A percentile compares a stretch with the other conserved stretches of the same genome.
Conservation (phyloP, 2,113 vertebrate species). For the Brachirus orientalis region DNA sequence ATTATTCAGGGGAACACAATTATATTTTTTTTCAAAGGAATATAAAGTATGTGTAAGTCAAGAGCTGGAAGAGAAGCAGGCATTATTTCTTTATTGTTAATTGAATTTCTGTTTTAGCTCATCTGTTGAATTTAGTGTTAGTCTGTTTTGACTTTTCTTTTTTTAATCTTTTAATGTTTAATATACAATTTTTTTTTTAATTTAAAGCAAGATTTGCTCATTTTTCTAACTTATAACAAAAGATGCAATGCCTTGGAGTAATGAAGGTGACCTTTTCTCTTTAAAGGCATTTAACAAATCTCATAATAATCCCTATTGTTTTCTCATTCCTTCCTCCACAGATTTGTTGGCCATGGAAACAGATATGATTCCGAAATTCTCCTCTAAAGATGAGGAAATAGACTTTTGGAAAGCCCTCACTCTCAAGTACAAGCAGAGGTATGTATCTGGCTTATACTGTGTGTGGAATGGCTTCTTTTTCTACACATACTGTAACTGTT, state of each 20-base stretch:
- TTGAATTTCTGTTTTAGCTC: not conserved
- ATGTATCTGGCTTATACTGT: not conserved
- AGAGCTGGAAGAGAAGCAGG: not conserved
- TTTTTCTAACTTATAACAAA: too few relatives aligned
- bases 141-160: too few relatives aligned
- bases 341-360: conserved; percentile 91
- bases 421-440: conserved; percentile 94
- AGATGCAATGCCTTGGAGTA: too few relatives aligned
- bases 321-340: conserved; percentile 47
- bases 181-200: too few relatives aligned
- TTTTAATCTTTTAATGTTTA: too few relatives aligned
- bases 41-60: too few relatives aligned
- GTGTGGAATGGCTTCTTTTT: not conserved
- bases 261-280: not conserved
- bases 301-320: not conserved
- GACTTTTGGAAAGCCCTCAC: conserved; percentile 94
- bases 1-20: too few relatives aligned
- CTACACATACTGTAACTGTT: too few relatives aligned
- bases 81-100: not conserved
- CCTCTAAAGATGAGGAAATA: conserved; percentile 94
- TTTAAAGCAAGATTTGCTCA: too few relatives aligned
- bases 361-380: conserved; percentile 93
- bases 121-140: too few relatives aligned
- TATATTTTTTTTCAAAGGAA: too few relatives aligned
- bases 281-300: not conserved